Base-by-base conservation (phyloP, 2,113 vertebrate genomes). In the Saguinus midas region DNA sequence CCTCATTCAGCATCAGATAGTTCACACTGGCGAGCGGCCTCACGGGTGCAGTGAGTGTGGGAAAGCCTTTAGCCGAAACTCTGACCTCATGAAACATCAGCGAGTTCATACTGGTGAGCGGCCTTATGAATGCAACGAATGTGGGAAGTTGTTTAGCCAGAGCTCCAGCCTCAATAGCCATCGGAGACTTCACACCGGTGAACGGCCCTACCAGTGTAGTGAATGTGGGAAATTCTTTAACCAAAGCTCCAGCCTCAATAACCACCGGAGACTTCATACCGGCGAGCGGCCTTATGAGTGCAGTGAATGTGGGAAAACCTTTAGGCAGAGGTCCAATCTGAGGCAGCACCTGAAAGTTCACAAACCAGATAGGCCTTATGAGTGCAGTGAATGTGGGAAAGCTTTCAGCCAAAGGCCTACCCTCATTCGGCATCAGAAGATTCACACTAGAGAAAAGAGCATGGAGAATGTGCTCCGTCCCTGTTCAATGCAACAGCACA, bases 341-440 rank as follows among this genome's bases (percentile, higher is more conserved):
- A 96, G 92, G 40, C 96, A 96, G 75, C 97, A 97, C 68, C 92
- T 95, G 58, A 95, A 96, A 78, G 80, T 96, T 86, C 97, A 96
- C 79, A 96, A 82, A 87, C 80, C 85, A 94, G 92, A 96, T 23
- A 95, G 81, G 66, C 80, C 92, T 32, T 96, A 92, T 50, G 76
- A 90, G 45, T 96, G 87, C 25, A 72, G 79, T 13, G 88, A 83
- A 64, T 97, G 82, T 91, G 94, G 83, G 45, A 95, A 95, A 90
- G 35, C 76, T 32, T 96, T 97, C 37, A 95, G 88, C 66, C 95
- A 95, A 86, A 97, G 68, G 90, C 90, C 89, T 61, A 94, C 92
- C 35, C 94, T 97, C 21, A 55, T 94, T 73, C 85, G 80, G 23
- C 96, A 96, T 76, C 81, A 93, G 52, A 96, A 94, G 89, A 92